phyloP scores from a whole-genome alignment of 2,797 vertebrate species.

The Myotis pilosus region DNA sequence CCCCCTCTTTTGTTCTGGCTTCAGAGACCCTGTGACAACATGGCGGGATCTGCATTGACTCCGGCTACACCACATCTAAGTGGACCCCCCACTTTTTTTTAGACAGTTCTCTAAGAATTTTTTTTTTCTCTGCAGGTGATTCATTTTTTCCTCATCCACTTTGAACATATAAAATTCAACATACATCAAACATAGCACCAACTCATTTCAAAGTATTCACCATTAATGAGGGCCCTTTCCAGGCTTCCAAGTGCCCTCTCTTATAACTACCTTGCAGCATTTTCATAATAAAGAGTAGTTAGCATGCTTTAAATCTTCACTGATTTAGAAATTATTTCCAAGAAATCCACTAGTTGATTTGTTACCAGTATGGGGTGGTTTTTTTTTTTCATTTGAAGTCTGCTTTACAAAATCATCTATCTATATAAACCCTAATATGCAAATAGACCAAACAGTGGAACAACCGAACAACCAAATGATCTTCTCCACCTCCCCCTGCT shows the following conservation, averaged over 20 bases:
- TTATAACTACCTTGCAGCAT: neutral
- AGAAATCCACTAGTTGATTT: slow-evolving; percentile 3
- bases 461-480: too few relatives aligned
- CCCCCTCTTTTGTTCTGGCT: neutral
- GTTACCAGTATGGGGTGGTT: neutral
- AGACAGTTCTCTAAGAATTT: neutral
- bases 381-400: neutral
- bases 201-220: neutral
- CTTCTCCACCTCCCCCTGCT: too few relatives aligned
- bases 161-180: neutral
- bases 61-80: neutral
- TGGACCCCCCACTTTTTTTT: neutral
- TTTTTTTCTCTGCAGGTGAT: neutral
- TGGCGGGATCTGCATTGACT: neutral
- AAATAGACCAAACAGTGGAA: too few relatives aligned
- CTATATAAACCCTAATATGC: too few relatives aligned
- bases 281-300: slow-evolving; percentile 12
- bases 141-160: slow-evolving; percentile 19
- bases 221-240: neutral
- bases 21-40: neutral
- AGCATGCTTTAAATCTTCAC: neutral
- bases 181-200: neutral
- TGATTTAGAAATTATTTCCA: slow-evolving; percentile 36
- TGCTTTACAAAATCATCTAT: neutral
- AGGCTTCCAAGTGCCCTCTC: neutral